Base-by-base conservation (phyloP, 2,113 vertebrate genomes). In the Corynorhinus townsendii region DNA sequence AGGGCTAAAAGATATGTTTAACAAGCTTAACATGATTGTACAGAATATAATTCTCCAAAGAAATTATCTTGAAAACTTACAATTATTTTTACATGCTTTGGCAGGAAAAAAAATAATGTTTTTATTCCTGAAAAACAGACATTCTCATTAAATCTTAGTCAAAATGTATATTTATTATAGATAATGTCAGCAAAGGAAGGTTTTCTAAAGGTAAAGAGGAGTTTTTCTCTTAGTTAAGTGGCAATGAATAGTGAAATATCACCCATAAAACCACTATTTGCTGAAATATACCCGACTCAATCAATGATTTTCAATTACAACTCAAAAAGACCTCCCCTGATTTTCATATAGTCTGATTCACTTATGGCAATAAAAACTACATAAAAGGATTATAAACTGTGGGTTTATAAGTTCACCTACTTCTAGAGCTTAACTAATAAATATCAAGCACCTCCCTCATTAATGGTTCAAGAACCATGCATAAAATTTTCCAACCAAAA, bases 191-290 rank as follows among this genome's bases (percentile, higher is more conserved):
- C 33, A 75, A 93, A 6, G 11, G n/a, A 89, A 95, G 28, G 20
- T 80, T 93, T 88, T 19, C n/a, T 86, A 17, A 93, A 92, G 94
- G 62, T 95, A 96, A 96, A 96, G 92, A 95, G 83, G 79, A 91
- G 97, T 97, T 77, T 91, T 94, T 82, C 5, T 4, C 77, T 94
- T 90, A 95, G 54, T 56, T 89, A 95, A 95, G n/a, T 89, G 66
- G 76, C 90, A 98, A 93, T 94, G 95, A 91, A 96, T 96, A 80
- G 82, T 92, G 47, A 86, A 85, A 75, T 93, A 66, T 54, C 89
- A 83, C 66, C 79, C 94, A 88, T 76, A 95, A 97, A 97, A 85
- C 30, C 40, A 97, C 89, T 69, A 11, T 94, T 93, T 95, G 77
- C 82, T 91, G 81, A 96, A 96, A 91, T 69, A 95, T 43, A 26